A percentile compares a stretch with the other conserved stretches of the same genome.
phyloP scores from a whole-genome alignment of 2,888 invertebrate species.

The Gryllus longicercus region DNA sequence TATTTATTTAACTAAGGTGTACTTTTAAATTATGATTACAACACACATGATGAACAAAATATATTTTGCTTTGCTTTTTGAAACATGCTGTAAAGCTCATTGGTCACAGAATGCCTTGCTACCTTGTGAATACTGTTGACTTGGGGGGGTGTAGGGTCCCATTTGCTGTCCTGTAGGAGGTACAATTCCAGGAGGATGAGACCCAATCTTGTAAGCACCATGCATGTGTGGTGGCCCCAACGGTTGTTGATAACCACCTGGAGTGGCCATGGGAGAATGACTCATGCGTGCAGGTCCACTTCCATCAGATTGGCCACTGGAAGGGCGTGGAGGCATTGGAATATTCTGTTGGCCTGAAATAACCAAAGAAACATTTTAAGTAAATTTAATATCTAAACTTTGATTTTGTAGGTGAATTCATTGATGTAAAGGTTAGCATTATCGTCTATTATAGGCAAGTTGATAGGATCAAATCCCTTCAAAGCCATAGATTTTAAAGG shows the following conservation, averaged over 20 bases:
- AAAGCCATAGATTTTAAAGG: no score
- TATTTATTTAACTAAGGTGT: no score
- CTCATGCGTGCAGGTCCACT: slow-evolving; percentile 62
- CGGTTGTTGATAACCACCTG: slow-evolving; percentile 59
- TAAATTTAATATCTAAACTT: no score
- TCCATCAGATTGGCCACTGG: slow-evolving; percentile 73
- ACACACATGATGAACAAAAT: no score
- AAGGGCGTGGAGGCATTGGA: slow-evolving; percentile 93
- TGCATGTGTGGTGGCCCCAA: slow-evolving; percentile 59
- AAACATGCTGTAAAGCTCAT: no score
- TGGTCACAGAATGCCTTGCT: no score
- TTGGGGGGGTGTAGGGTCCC: slow-evolving; percentile 56
- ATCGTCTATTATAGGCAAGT: no score
- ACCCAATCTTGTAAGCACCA: slow-evolving; percentile 56
- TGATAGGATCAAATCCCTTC: no score
- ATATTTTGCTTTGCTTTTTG: no score
- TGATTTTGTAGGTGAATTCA: no score
- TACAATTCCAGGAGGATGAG: slow-evolving; percentile 38
- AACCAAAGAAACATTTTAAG: not conserved
- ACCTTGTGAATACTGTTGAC: slow-evolving; percentile 56
- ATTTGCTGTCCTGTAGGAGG: slow-evolving; percentile 54
- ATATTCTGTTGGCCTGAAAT: slow-evolving; percentile 80
- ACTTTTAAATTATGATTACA: no score
- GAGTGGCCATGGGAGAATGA: slow-evolving; percentile 67
- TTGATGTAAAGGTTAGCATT: no score